Conservation (phyloP, 2,113 vertebrate species). For the Helogale parvula region DNA sequence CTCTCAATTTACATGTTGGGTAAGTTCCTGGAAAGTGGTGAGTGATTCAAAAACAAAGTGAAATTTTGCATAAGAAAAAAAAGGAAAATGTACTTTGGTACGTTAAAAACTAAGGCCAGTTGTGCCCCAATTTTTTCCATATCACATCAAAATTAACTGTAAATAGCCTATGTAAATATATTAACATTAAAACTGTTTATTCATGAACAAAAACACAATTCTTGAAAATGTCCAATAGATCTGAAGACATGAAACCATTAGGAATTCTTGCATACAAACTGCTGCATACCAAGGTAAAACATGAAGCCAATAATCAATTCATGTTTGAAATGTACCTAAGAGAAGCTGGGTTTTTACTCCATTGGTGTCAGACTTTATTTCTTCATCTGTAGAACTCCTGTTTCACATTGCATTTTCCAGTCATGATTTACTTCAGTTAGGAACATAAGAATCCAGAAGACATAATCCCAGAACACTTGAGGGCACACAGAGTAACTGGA, state of each 20-base stretch:
- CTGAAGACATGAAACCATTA: neutral
- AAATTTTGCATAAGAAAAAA: constrained; percentile 64
- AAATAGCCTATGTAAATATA: constrained; percentile 59
- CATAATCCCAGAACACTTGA: neutral
- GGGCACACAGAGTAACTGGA: neutral
- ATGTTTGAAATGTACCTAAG: neutral
- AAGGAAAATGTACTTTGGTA: neutral
- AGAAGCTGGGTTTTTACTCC: neutral
- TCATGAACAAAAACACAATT: constrained; percentile 40
- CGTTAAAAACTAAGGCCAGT: neutral
- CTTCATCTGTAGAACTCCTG: neutral
- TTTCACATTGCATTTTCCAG: neutral
- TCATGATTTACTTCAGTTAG: constrained; percentile 42
- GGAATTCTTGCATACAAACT: neutral
- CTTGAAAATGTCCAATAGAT: neutral
- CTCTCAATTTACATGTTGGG: constrained; percentile 70
- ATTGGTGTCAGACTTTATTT: neutral
- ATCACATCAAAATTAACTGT: constrained; percentile 49
- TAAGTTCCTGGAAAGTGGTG: constrained; percentile 69
- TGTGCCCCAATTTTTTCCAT: constrained; percentile 20
- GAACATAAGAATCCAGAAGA: neutral
- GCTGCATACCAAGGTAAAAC: neutral
- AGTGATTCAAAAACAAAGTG: constrained; percentile 70
- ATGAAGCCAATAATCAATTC: neutral
- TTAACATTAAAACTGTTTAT: constrained; percentile 62